A percentile compares a stretch with the other conserved stretches of the same genome.
phyloP scores from a whole-genome alignment of 2,888 invertebrate genomes.

The Colostygia pectinataria region DNA sequence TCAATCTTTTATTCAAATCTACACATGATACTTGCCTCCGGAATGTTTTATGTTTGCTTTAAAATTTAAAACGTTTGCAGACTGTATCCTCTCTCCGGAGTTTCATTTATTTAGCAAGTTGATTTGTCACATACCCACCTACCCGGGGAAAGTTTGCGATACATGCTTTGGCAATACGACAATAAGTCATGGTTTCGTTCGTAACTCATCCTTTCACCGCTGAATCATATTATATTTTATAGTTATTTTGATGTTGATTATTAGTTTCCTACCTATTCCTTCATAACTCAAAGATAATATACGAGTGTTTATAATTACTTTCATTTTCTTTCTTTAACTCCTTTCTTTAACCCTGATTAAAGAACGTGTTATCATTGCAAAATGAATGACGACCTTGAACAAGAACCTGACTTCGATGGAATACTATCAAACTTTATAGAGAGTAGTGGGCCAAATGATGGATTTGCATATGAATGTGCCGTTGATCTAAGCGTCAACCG shows the following conservation, averaged over 20 bases:
- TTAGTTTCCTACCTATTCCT: slow-evolving; percentile 7
- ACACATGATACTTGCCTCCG: slow-evolving; percentile 5
- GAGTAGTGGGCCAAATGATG: slow-evolving; percentile 6
- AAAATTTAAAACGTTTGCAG: slow-evolving; percentile 6
- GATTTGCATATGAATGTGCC: slow-evolving; percentile 33
- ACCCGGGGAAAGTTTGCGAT: slow-evolving; percentile 39
- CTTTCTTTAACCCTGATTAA: neutral
- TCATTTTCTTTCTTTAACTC: too few relatives aligned
- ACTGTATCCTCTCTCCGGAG: slow-evolving; percentile 4
- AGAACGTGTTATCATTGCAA: neutral
- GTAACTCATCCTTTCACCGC: slow-evolving; percentile 44
- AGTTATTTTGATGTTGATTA: slow-evolving; percentile 15
- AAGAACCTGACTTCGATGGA: neutral
- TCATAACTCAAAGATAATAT: too few relatives aligned
- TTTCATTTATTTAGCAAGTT: slow-evolving; percentile 23
- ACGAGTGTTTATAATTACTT: too few relatives aligned
- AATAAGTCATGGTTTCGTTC: slow-evolving; percentile 44
- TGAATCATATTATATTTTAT: slow-evolving; percentile 40
- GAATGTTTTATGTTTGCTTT: slow-evolving; percentile 6
- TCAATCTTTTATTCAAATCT: slow-evolving; percentile 35
- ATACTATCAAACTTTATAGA: slow-evolving; percentile 2
- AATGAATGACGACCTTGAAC: neutral
- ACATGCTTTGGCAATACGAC: slow-evolving; percentile 40
- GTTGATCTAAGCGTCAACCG: slow-evolving; percentile 36
- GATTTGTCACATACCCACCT: slow-evolving; percentile 24